Conservation (phyloP, 1,140 invertebrate genomes). For the Bombus balteatus region DNA sequence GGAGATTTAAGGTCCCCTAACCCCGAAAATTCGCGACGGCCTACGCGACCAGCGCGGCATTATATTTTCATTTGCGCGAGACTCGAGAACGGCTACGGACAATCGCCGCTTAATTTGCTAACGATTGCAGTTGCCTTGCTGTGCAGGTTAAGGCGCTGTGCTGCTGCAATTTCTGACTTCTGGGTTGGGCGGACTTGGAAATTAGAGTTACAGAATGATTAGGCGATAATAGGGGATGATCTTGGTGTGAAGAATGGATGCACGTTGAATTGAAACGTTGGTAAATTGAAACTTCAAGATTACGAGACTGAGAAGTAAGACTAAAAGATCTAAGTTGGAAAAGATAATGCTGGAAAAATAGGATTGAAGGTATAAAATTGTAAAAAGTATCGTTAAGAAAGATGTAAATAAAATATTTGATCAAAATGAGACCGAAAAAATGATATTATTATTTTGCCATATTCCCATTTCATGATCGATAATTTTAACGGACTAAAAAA, state of each 20-base stretch:
- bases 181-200: neutral
- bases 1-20: constrained; percentile 75
- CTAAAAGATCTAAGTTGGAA: neutral
- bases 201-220: neutral
- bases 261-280: neutral
- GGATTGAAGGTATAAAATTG: neutral
- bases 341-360: neutral
- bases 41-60: constrained; percentile 64
- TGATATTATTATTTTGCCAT: neutral
- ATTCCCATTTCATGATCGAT: too few species aligned
- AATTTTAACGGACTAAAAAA: too few species aligned
- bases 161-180: neutral
- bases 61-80: constrained; percentile 74
- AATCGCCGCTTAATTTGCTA: constrained; percentile 61
- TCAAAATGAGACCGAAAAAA: neutral
- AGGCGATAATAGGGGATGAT: neutral
- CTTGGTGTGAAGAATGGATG: neutral
- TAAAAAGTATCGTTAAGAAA: too few species aligned
- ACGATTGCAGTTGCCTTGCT: constrained; percentile 34
- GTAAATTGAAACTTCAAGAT: neutral
- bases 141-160: neutral
- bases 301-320: neutral
- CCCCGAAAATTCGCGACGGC: constrained; percentile 73
- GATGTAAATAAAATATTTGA: neutral
- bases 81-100: constrained; percentile 57